These are phyloP conservation scores for Blastobasis lacticolella DNA, from an alignment of 2,888 invertebrate genomes.

Conservation along the genomic window DNA sequence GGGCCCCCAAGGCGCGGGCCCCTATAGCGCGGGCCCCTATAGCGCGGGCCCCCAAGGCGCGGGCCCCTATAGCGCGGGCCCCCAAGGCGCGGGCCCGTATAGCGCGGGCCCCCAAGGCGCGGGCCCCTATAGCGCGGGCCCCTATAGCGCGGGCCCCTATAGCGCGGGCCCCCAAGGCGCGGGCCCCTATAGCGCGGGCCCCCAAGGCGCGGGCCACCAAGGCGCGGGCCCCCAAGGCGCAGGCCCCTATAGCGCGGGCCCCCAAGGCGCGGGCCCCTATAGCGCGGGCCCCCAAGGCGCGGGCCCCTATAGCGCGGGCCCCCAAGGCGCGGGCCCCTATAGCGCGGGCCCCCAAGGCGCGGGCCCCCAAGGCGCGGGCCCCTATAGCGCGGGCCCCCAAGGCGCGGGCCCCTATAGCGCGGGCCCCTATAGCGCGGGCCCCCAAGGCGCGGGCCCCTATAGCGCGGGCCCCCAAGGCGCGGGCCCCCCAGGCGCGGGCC, in stretches of 20 bases:
- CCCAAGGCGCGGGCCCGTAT: neutral
- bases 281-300: conserved; percentile 53
- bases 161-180: conserved; percentile 15
- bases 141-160: neutral
- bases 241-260: conserved; percentile 35
- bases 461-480: conserved; percentile 33
- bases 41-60: too few species aligned
- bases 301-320: conserved; percentile 48
- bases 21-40: too few species aligned
- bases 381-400: conserved; percentile 36
- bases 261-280: conserved; percentile 53
- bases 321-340: conserved; percentile 59
- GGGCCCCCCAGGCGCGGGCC: conserved; percentile 38
- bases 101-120: neutral
- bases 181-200: conserved; percentile 26
- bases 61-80: neutral
- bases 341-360: conserved; percentile 25
- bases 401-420: conserved; percentile 27
- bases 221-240: neutral
- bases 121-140: neutral
- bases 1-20: too few species aligned
- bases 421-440: conserved; percentile 37
- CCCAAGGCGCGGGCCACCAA: neutral
- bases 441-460: conserved; percentile 44
- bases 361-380: conserved; percentile 24